phyloP scores from a whole-genome alignment of 2,888 invertebrate species.

The Malacosoma neustria region DNA sequence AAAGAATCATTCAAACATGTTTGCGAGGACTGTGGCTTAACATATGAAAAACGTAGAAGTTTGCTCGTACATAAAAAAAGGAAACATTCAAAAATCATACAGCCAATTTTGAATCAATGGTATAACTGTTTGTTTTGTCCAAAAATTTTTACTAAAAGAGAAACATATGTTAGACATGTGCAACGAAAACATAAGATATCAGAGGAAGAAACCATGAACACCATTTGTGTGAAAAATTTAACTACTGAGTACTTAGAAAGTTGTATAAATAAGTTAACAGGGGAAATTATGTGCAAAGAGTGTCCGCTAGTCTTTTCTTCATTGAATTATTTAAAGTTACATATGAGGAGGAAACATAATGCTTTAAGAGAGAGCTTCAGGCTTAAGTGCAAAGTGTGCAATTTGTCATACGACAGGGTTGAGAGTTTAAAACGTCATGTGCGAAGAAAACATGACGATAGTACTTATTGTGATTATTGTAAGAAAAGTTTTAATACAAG shows the following conservation, averaged over 20 bases:
- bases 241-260: constrained; percentile 23
- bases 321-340: constrained; percentile 48
- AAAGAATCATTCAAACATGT: constrained; percentile 49
- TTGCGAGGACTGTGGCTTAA: constrained; percentile 51
- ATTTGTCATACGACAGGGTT: constrained; percentile 60
- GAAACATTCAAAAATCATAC: constrained; percentile 38
- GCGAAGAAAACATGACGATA: constrained; percentile 52
- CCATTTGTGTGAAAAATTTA: constrained; percentile 10
- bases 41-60: constrained; percentile 58
- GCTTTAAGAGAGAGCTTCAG: constrained; percentile 49
- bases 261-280: constrained; percentile 38
- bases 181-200: constrained; percentile 50
- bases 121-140: constrained; percentile 56
- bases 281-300: constrained; percentile 50
- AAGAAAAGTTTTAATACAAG: constrained; percentile 49
- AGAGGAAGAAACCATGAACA: constrained; percentile 27
- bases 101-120: constrained; percentile 38
- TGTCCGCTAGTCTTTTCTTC: constrained; percentile 58
- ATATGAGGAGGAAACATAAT: constrained; percentile 61
- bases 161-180: constrained; percentile 56
- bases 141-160: constrained; percentile 49
- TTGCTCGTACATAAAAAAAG: constrained; percentile 51
- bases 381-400: constrained; percentile 56
- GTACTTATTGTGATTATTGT: constrained; percentile 48
- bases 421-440: constrained; percentile 61